phyloP scores from a whole-genome alignment of 2,113 vertebrate species.

The Gulo gulo region DNA sequence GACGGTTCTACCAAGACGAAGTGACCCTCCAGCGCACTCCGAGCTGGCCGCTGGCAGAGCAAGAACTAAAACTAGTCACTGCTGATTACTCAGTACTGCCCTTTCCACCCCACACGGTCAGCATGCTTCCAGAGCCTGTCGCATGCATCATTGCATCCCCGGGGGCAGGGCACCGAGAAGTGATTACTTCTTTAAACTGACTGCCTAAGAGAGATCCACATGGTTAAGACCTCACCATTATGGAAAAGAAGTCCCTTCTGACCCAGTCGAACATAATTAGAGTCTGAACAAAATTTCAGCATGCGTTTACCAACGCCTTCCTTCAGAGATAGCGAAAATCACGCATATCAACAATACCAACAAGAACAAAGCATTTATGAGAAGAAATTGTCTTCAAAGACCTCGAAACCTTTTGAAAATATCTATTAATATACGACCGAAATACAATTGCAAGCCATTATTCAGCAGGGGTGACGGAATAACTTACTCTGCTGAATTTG shows the following conservation, averaged over 20 bases:
- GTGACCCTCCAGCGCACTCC: neutral
- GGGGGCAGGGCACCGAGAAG: neutral
- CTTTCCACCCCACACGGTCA: neutral
- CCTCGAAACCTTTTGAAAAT: neutral
- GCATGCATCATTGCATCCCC: neutral
- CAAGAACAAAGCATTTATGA: neutral
- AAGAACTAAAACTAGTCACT: neutral
- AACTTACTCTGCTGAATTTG: neutral
- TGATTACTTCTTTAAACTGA: neutral
- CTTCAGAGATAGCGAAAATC: neutral
- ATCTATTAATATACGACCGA: neutral
- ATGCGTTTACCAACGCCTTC: slow-evolving; percentile 34
- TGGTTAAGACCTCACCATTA: neutral
- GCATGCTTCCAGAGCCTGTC: neutral
- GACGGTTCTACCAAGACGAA: neutral
- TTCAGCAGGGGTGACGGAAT: slow-evolving; percentile 10
- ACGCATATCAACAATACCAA: neutral
- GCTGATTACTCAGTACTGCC: neutral
- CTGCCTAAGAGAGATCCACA: neutral
- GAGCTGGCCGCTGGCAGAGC: neutral
- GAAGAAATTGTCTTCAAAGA: slow-evolving; percentile 5
- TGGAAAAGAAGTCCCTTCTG: neutral
- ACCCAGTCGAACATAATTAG: slow-evolving; percentile 7
- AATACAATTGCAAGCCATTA: slow-evolving; percentile 10
- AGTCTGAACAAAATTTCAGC: slow-evolving; percentile 6